Conservation (phyloP, 2,888 invertebrate genomes). For the Apotomis turbidana region DNA sequence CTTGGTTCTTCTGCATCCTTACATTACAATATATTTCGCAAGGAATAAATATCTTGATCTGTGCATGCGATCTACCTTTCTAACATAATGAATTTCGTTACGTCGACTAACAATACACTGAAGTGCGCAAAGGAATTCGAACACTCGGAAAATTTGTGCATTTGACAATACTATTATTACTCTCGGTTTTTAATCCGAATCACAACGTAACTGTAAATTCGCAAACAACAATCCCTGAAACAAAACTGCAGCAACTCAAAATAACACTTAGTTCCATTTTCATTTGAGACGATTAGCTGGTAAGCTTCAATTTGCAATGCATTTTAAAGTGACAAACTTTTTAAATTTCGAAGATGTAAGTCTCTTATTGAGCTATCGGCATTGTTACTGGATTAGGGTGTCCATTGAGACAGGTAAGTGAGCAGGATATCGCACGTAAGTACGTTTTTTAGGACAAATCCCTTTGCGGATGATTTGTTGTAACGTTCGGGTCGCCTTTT, state of each 20-base stretch:
- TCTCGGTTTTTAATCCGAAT: constrained; percentile 42
- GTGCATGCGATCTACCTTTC: too few species aligned
- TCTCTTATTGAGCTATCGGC: constrained; percentile 64
- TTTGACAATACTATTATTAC: constrained; percentile 22
- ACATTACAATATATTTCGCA: too few species aligned
- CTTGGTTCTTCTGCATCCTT: too few species aligned
- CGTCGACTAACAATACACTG: background rate
- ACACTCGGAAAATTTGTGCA: constrained; percentile 21
- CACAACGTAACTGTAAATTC: constrained; percentile 73
- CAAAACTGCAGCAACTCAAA: background rate
- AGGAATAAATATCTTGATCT: too few species aligned
- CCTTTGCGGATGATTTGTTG: constrained; percentile 54
- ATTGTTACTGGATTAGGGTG: constrained; percentile 73
- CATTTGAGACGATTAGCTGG: background rate
- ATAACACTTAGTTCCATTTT: background rate
- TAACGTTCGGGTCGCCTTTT: constrained; percentile 64
- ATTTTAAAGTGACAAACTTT: background rate
- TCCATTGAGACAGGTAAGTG: constrained; percentile 76
- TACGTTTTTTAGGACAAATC: constrained; percentile 56
- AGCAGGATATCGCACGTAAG: constrained; percentile 55
- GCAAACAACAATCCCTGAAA: constrained; percentile 7
- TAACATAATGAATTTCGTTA: background rate
- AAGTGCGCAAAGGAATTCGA: constrained; percentile 16
- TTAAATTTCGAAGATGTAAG: constrained; percentile 54
- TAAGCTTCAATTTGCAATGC: background rate